Percentiles rank a stretch among this genome's conserved stretches.
Conservation (phyloP, 1,140 invertebrate species). For the Drosophila lacteicornis region DNA sequence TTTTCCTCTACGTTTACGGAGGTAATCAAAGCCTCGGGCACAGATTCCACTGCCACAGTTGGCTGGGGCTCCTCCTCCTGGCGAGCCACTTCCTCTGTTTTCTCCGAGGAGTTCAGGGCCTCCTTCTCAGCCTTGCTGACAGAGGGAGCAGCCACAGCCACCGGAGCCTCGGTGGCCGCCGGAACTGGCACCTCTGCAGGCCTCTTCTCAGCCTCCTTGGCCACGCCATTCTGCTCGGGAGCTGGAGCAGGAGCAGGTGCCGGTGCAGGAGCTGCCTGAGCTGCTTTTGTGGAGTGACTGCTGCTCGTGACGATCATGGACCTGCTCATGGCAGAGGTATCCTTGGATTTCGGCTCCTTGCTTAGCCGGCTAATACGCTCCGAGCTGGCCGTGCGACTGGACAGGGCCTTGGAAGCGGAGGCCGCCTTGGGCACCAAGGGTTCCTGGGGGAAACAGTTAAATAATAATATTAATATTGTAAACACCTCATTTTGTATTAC, state of each 20-base stretch:
- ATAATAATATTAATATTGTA: too few species aligned
- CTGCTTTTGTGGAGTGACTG: constrained; percentile 33
- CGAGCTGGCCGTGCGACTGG: constrained; percentile 75
- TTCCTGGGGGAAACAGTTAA: constrained; percentile 43
- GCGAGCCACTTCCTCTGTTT: constrained; percentile 76
- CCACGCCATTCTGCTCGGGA: constrained; percentile 57
- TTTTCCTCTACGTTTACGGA: constrained; percentile 73
- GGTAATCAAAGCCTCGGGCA: constrained; percentile 32
- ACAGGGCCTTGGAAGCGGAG: constrained; percentile 76
- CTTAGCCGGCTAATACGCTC: constrained; percentile 73
- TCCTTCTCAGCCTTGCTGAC: constrained; percentile 84
- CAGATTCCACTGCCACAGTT: background rate
- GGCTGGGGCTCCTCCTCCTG: constrained; percentile 47
- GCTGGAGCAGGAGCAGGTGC: constrained; percentile 9
- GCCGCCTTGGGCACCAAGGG: constrained; percentile 68
- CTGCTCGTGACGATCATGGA: constrained; percentile 74
- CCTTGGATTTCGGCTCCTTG: constrained; percentile 69
- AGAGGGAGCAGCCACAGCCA: constrained; percentile 6
- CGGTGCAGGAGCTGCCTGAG: constrained; percentile 13
- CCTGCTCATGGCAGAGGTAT: constrained; percentile 59
- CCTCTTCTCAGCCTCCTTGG: constrained; percentile 39
- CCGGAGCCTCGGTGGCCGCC: constrained; percentile 3
- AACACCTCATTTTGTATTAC: too few species aligned
- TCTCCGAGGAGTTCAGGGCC: constrained; percentile 76
- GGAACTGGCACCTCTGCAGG: constrained; percentile 37